Conservation (phyloP, 2,888 invertebrate species). For the Cyclophora punctaria region DNA sequence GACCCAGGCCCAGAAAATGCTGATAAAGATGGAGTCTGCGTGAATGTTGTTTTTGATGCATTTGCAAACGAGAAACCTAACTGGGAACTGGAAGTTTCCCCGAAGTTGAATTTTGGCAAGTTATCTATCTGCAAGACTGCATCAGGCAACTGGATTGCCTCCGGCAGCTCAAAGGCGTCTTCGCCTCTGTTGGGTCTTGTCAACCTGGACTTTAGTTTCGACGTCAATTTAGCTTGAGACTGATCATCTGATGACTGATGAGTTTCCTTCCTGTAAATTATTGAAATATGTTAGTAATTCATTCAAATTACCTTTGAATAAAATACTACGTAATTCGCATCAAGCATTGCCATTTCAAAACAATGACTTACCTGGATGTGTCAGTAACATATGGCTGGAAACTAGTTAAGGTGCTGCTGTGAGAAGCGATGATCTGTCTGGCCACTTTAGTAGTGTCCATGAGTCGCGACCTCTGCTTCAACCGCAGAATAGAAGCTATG, state of each 20-base stretch:
- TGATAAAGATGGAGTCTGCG: neutral
- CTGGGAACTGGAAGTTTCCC: conserved; percentile 6
- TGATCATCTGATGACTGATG: too few relatives aligned
- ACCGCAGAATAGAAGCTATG: conserved; percentile 76
- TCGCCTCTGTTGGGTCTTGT: conserved; percentile 33
- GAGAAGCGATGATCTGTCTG: conserved; percentile 74
- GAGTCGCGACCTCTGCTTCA: conserved; percentile 74
- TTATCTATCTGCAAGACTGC: conserved; percentile 47
- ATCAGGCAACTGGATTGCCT: conserved; percentile 33
- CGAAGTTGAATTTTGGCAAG: conserved; percentile 47
- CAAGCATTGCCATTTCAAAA: neutral
- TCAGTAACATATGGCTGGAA: conserved; percentile 28
- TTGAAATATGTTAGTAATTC: too few relatives aligned
- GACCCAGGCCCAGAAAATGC: too few relatives aligned
- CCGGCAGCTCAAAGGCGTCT: conserved; percentile 17
- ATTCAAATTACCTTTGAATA: too few relatives aligned
- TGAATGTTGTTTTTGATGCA: neutral
- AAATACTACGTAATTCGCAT: too few relatives aligned
- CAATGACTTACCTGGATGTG: conserved; percentile 12
- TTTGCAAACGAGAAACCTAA: too few relatives aligned
- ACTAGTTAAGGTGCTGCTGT: conserved; percentile 54
- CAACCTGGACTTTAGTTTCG: conserved; percentile 44
- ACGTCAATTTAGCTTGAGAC: conserved; percentile 27
- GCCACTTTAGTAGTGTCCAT: conserved; percentile 78
- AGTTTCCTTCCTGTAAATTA: too few relatives aligned